Conservation (phyloP, 2,797 vertebrate species). For the Brachymystax lenok region DNA sequence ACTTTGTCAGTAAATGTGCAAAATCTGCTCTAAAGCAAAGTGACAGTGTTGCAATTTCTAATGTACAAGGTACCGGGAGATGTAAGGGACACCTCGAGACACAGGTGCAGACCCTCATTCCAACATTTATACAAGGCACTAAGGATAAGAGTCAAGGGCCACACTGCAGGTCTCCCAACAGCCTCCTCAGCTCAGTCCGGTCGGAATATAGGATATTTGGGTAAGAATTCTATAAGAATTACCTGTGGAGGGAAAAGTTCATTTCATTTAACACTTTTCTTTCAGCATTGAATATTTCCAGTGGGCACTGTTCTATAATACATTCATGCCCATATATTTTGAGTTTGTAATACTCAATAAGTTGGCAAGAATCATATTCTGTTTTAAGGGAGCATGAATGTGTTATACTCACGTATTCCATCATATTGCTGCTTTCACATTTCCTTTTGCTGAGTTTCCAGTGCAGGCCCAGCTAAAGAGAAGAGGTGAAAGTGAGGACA, state of each 20-base stretch:
- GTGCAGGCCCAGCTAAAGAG: slow-evolving; percentile 93
- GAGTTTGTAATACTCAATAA: neutral
- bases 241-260: slow-evolving; percentile 79
- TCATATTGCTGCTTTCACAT: slow-evolving; percentile 99
- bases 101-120: slow-evolving; percentile 87
- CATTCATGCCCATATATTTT: no score
- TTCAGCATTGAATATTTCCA: neutral
- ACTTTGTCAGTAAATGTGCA: slow-evolving; percentile 89
- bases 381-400: slow-evolving; percentile 29
- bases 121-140: slow-evolving; percentile 99
- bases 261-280: neutral
- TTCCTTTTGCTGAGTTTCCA: slow-evolving; percentile 99
- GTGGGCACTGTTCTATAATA: neutral
- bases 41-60: slow-evolving; percentile 86
- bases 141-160: slow-evolving; percentile 91
- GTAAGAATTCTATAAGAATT: slow-evolving; percentile 99
- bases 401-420: slow-evolving; percentile 91
- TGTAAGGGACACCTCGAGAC: slow-evolving; percentile 68
- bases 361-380: no score
- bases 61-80: slow-evolving; percentile 81
- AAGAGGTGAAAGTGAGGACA: slow-evolving; percentile 48
- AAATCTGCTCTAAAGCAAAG: slow-evolving; percentile 96
- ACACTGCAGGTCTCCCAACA: slow-evolving; percentile 71
- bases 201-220: slow-evolving; percentile 99
- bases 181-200: slow-evolving; percentile 85